Evolutionary conservation across 2,888 invertebrate species (phyloP).

Genomic region (Sinopyrophorus schimmeli): DNA sequence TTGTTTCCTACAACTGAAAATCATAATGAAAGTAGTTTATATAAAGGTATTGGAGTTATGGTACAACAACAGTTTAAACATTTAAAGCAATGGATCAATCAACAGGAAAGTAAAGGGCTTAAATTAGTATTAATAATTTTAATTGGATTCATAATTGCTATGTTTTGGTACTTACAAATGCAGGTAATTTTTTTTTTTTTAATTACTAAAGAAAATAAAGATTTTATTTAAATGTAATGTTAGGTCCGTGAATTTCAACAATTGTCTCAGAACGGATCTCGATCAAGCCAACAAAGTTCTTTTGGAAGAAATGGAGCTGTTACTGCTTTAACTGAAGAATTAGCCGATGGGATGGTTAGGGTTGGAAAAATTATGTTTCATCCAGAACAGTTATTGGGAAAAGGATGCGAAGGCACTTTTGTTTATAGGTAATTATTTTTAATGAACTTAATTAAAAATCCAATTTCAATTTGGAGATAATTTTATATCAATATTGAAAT

Average conservation of each 20-base stretch:
- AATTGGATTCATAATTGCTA: conserved; percentile 67
- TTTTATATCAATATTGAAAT: too few relatives aligned
- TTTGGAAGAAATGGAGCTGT: conserved; percentile 50
- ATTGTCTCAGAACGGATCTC: conserved; percentile 60
- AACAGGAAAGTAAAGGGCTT: conserved; percentile 75
- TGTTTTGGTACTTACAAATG: conserved; percentile 77
- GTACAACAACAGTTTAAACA: conserved; percentile 42
- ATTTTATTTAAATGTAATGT: conserved; percentile 35
- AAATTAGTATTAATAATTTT: conserved; percentile 71
- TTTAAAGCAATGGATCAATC: conserved; percentile 67
- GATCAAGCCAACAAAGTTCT: conserved; percentile 56
- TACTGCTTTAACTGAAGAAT: conserved; percentile 63
- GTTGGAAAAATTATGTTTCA: conserved; percentile 91
- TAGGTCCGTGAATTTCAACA: conserved; percentile 68
- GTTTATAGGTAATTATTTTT: conserved; percentile 86
- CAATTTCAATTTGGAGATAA: too few relatives aligned
- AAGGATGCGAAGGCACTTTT: conserved; percentile 98
- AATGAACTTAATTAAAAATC: too few relatives aligned
- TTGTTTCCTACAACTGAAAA: conserved; percentile 27
- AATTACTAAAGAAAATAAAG: too few relatives aligned
- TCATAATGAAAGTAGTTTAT: conserved; percentile 14
- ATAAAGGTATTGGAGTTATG: conserved; percentile 38
- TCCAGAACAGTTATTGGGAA: conserved; percentile 84
- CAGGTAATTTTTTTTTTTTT: conserved; percentile 62
- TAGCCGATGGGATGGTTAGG: conserved; percentile 67